Percentiles rank a stretch among this genome's conserved stretches.
Evolutionary conservation across 1,140 invertebrate species (phyloP).

Genomic region (Lysiphlebus fabarum): DNA sequence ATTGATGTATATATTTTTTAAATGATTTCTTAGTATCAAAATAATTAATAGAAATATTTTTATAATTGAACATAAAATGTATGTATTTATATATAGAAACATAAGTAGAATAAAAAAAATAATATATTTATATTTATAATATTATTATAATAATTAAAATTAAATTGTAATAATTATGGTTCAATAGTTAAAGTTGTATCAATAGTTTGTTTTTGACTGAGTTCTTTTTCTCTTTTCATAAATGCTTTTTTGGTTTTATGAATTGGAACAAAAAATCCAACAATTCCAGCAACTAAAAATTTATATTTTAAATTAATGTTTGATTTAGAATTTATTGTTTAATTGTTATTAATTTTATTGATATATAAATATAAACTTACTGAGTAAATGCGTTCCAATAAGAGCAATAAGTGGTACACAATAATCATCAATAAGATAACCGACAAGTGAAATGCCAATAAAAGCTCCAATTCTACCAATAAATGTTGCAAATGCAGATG

Average conservation of each 20-base stretch:
- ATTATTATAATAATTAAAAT: no score
- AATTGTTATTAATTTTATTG: no score
- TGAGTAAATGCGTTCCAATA: constrained; percentile 39
- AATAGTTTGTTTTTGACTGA: no score
- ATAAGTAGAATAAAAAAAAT: no score
- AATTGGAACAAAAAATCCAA: constrained; percentile 13
- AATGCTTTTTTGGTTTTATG: constrained; percentile 11
- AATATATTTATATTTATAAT: no score
- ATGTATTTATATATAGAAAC: no score
- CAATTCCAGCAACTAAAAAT: constrained; percentile 11
- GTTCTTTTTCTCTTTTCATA: constrained; percentile 8
- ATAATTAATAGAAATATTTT: no score
- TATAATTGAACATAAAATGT: no score
- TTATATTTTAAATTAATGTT: neutral
- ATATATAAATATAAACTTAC: constrained; percentile 30
- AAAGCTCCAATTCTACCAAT: constrained; percentile 44
- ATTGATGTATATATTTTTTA: no score
- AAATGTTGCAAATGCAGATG: constrained; percentile 41
- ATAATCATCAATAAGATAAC: constrained; percentile 48
- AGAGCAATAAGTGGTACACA: constrained; percentile 41
- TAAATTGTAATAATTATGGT: no score
- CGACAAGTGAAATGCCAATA: constrained; percentile 43
- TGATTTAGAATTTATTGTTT: neutral
- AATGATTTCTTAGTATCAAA: no score
- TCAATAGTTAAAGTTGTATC: no score